phyloP scores from a whole-genome alignment of 2,113 vertebrate genomes.

The Heptranchias perlo region DNA sequence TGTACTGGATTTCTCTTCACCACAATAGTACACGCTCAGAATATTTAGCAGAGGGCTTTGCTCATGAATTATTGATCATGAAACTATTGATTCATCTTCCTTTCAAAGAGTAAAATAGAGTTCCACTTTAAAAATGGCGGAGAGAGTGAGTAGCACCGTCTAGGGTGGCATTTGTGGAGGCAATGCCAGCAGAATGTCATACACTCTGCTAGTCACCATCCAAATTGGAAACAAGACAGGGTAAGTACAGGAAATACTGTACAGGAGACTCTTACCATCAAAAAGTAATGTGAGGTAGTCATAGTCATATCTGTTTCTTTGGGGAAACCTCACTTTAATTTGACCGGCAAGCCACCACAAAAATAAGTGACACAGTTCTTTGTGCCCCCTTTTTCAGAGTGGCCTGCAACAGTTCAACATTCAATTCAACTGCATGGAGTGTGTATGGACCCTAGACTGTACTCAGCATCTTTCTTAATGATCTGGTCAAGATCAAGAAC shows the following conservation, averaged over 20 bases:
- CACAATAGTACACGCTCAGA: not conserved
- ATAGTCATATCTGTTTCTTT: not conserved
- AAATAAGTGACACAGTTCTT: too few species aligned
- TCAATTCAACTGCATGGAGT: too few species aligned
- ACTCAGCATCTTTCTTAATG: not conserved
- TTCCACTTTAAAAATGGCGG: not conserved
- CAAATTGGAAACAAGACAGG: not conserved
- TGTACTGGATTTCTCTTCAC: not conserved
- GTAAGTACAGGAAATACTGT: not conserved
- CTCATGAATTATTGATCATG: slow-evolving; percentile 8
- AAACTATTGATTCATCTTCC: not conserved
- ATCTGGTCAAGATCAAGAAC: not conserved
- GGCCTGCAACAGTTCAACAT: too few species aligned
- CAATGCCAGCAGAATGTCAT: not conserved
- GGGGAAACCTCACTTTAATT: too few species aligned
- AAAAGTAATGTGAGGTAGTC: not conserved
- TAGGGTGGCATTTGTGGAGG: not conserved
- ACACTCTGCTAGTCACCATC: not conserved
- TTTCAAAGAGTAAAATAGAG: not conserved
- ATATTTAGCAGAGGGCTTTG: not conserved
- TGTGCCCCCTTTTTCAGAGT: too few species aligned
- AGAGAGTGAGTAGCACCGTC: not conserved
- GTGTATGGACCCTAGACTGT: too few species aligned
- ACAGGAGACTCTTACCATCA: not conserved
- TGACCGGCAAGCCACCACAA: too few species aligned